These are phyloP conservation scores for Hofmannophila pseudospretella DNA, from an alignment of 2,888 invertebrate genomes.

Conservation along the genomic window DNA sequence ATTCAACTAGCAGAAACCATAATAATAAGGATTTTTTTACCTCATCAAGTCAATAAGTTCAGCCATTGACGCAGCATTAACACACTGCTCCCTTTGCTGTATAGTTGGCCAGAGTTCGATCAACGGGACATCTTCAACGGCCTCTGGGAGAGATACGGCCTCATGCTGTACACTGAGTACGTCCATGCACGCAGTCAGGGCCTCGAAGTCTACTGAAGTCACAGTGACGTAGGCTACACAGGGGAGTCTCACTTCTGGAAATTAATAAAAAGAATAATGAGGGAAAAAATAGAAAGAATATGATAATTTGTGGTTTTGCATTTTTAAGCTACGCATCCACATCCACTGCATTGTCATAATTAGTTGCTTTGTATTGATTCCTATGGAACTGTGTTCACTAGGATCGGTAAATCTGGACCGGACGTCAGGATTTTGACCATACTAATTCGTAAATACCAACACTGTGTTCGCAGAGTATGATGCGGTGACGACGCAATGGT, in stretches of 20 bases:
- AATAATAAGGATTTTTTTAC: slow-evolving; percentile 29
- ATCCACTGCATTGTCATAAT: too few relatives aligned
- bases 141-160: slow-evolving; percentile 77
- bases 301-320: too few relatives aligned
- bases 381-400: too few relatives aligned
- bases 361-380: too few relatives aligned
- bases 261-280: too few relatives aligned
- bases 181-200: slow-evolving; percentile 76
- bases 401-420: too few relatives aligned
- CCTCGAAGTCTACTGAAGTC: slow-evolving; percentile 73
- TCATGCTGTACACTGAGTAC: slow-evolving; percentile 82
- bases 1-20: background rate
- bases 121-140: slow-evolving; percentile 77
- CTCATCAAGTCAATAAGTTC: slow-evolving; percentile 80
- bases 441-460: too few relatives aligned
- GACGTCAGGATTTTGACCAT: too few relatives aligned
- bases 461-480: too few relatives aligned
- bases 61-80: slow-evolving; percentile 79
- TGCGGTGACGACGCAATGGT: too few relatives aligned
- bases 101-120: slow-evolving; percentile 81
- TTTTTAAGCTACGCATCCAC: too few relatives aligned
- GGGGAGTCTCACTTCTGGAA: slow-evolving; percentile 79
- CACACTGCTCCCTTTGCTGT: slow-evolving; percentile 75
- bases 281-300: too few relatives aligned
- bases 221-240: slow-evolving; percentile 80